Percentiles rank a stretch among this genome's conserved stretches.
phyloP scores from a whole-genome alignment of 2,797 vertebrate species.

The Poeciliopsis gracilis region DNA sequence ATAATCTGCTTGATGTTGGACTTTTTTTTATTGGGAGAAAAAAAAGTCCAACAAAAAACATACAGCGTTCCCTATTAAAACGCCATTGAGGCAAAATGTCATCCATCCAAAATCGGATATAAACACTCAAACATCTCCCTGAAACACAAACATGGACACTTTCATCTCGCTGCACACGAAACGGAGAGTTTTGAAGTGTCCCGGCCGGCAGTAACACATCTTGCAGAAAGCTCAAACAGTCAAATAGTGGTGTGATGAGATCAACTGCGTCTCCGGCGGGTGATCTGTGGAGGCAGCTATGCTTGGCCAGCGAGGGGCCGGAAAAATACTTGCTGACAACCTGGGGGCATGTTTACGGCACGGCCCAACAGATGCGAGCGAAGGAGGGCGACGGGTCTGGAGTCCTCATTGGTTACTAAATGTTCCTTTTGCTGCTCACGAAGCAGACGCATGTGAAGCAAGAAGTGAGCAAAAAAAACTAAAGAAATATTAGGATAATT shows the following conservation, averaged over 20 bases:
- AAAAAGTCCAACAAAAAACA: conserved; percentile 50
- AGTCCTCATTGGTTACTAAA: conserved; percentile 33
- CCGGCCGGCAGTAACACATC: conserved; percentile 43
- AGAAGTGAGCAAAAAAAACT: too few species aligned
- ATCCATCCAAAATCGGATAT: background rate
- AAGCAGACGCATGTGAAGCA: background rate
- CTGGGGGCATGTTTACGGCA: conserved; percentile 77
- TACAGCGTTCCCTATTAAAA: background rate
- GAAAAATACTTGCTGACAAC: conserved; percentile 81
- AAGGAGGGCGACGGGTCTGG: conserved; percentile 32
- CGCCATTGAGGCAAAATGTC: background rate
- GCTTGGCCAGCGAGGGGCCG: conserved; percentile 67
- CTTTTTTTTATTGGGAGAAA: conserved; percentile 58
- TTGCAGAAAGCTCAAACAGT: conserved; percentile 61
- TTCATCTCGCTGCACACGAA: conserved; percentile 4
- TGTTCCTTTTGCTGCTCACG: conserved; percentile 6
- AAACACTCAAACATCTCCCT: background rate
- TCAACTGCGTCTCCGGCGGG: conserved; percentile 68
- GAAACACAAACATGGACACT: background rate
- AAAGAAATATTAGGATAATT: too few species aligned
- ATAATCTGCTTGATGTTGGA: conserved; percentile 57
- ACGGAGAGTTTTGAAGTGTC: conserved; percentile 34
- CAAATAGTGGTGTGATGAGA: conserved; percentile 74
- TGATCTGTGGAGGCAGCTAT: conserved; percentile 75
- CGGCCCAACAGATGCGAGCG: conserved; percentile 43